Evolutionary conservation across 1,140 invertebrate genomes (phyloP), one percentile per base, ranked within the genome.

Genomic region (Drosophila equinoxialis): DNA sequence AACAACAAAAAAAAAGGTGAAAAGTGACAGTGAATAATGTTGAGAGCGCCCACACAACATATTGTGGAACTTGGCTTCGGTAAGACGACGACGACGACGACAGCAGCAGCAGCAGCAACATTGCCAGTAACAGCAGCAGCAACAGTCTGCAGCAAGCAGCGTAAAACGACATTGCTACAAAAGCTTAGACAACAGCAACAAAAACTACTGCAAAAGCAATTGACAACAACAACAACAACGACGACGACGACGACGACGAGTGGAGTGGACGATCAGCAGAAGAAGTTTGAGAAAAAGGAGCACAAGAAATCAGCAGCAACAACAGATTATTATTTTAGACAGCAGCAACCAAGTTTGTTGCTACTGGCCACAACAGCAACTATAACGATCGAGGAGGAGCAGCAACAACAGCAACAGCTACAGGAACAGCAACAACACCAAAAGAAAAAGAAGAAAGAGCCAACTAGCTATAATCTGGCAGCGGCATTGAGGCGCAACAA

Each of bases 1-100:
- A 42, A 51, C 17, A 42, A n/a, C n/a, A n/a, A n/a, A 76, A 58
- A 35, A 60, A 74, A 59, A 55, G 65, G 79, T 55, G 61, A 90
- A 89, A 89, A 89, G 84, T 89, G 84, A 89, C 66, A 75, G 84
- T 89, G 84, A 89, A 89, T 89, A 75, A 89, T 89, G 84, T 89
- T 89, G 84, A 89, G 84, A 89, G 84, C 84, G 81, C 84, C 84
- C 80, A 89, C 84, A 73, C 84, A 87, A 74, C 84, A 89, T 74
- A 87, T 87, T 69, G 84, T 87, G 83, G 84, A 87, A 89, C 84
- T 87, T 67, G 83, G 83, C 70, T 87, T 80, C 77, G 83, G 76
- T 65, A 77, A 77, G 72, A 76, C 78, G 62, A 42, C 76, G 7
- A 45, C 71, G 65, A 0, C 71, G n/a, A 3, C 65, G 20, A 17